These are phyloP conservation scores for Andricus curvator DNA, from an alignment of 2,888 invertebrate species.

Conservation along the genomic window DNA sequence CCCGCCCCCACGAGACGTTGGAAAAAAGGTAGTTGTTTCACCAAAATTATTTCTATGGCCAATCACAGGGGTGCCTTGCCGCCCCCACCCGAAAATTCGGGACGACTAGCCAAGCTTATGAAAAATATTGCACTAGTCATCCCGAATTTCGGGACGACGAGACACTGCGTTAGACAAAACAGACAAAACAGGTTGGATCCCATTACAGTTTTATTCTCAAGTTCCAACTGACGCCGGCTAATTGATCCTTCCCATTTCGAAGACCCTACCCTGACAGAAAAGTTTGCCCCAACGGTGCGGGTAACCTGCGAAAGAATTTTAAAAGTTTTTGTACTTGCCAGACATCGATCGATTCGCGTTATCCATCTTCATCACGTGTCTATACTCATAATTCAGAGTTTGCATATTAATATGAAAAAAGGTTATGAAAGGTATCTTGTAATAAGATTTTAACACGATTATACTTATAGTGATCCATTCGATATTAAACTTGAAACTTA, in stretches of 20 bases:
- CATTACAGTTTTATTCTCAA: slow-evolving; percentile 17
- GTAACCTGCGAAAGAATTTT: slow-evolving; percentile 32
- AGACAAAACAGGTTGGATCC: not conserved
- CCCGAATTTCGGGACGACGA: too few relatives aligned
- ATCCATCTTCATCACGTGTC: slow-evolving; percentile 20
- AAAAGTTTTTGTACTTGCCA: slow-evolving; percentile 24
- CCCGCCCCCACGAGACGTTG: too few relatives aligned
- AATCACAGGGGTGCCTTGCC: too few relatives aligned
- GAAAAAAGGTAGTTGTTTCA: too few relatives aligned
- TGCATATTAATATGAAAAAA: slow-evolving; percentile 19
- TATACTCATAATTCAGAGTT: slow-evolving; percentile 11
- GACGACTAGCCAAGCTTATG: too few relatives aligned
- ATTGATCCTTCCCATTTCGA: slow-evolving; percentile 28
- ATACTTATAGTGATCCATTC: not conserved
- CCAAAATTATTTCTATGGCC: too few relatives aligned
- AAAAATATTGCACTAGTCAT: too few relatives aligned
- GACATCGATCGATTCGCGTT: slow-evolving; percentile 25
- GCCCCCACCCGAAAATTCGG: too few relatives aligned
- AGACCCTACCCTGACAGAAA: not conserved
- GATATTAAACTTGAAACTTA: not conserved
- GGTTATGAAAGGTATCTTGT: not conserved
- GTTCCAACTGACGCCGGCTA: slow-evolving; percentile 4
- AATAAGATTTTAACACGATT: not conserved
- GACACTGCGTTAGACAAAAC: too few relatives aligned
- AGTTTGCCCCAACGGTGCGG: slow-evolving; percentile 16